Base-by-base conservation (phyloP, 2,113 vertebrate genomes). In the Pandion haliaetus region DNA sequence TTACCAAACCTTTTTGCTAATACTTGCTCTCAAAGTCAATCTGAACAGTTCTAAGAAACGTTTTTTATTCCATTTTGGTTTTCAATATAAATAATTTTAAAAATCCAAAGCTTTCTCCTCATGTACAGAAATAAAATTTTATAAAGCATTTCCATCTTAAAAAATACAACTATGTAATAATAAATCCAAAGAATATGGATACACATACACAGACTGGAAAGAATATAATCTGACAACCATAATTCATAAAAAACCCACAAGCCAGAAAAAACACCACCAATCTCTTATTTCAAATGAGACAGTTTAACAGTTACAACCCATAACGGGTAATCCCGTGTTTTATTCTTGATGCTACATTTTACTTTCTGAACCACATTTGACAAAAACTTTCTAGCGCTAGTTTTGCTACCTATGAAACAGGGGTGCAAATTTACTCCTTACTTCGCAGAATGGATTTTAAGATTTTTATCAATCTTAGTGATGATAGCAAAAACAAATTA, bases 251-350 rank as follows among this genome's bases (percentile, higher is more conserved):
- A 71, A 44, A 49, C 57, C 4, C 23, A 61, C 14, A 82, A 73
- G 49, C 13, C 9, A 50, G 38, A 73, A 63, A 61, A 57, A 8
- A 2, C 3, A 55, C 5, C 47, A 76, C 8, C 0, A 1, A 25
- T 45, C 15, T 54, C 59, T 90, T 59, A 71, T 55, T 90, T 93
- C 34, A 88, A 59, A 88, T 45, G 25, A 72, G 36, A 83, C 26
- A 73, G 40, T 83, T 90, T 34, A 69, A 57, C 42, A 74, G 36
- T 29, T 79, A 73, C 24, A 65, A 80, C 17, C 15, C 38, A 47
- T 12, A 49, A 45, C 2, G 17, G 36, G 8, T 32, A 86, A 78
- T 18, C 11, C 32, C 29, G 6, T 26, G 23, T 52, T 73, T 67
- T 67, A 82, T 12, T 32, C 36, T 42, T 63, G 50, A 58, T 54